phyloP scores from a whole-genome alignment of 2,797 vertebrate species.

The Lithobates pipiens region DNA sequence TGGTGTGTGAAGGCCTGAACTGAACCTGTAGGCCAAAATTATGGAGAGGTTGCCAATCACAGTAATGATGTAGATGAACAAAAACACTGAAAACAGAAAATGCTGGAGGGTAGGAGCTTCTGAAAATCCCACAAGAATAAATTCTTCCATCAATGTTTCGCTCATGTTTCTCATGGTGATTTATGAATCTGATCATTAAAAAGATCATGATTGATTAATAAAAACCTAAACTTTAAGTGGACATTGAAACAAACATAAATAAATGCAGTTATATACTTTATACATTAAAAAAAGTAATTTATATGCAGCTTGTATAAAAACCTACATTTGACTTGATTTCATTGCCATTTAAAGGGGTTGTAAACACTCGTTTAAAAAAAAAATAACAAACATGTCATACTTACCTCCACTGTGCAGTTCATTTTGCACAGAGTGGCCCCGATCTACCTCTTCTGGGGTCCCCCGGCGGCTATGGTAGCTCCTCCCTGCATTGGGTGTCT shows the following conservation, averaged over 20 bases:
- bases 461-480: too few species aligned
- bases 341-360: too few species aligned
- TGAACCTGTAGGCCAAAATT: slow-evolving; percentile 21
- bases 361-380: too few species aligned
- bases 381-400: too few species aligned
- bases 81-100: slow-evolving; percentile 16
- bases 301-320: too few species aligned
- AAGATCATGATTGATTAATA: neutral
- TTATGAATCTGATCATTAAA: neutral
- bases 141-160: neutral
- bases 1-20: slow-evolving; percentile 15
- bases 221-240: neutral
- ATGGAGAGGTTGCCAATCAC: slow-evolving; percentile 36
- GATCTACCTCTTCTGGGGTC: too few species aligned
- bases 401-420: too few species aligned
- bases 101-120: neutral
- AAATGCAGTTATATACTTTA: too few species aligned
- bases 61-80: slow-evolving; percentile 25
- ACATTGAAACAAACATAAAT: neutral
- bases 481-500: too few species aligned
- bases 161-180: slow-evolving; percentile 18
- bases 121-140: slow-evolving; percentile 36
- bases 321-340: too few species aligned
- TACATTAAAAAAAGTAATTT: too few species aligned
- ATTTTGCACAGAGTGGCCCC: too few species aligned